phyloP scores from a whole-genome alignment of 2,797 vertebrate species.

The Gymnopithys bicolor region DNA sequence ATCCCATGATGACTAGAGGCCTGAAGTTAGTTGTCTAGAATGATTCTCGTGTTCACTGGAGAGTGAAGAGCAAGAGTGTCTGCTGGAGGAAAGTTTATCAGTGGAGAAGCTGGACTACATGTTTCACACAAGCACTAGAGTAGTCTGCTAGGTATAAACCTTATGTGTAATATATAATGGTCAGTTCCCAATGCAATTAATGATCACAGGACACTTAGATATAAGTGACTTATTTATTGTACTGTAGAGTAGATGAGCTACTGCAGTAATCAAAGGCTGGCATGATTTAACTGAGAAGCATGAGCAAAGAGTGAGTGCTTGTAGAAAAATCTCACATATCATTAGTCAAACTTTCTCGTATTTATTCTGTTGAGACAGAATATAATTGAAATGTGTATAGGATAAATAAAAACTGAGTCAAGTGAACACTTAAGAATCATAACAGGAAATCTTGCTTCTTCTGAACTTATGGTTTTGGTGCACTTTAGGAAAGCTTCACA shows the following conservation, averaged over 20 bases:
- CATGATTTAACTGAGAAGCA: not conserved
- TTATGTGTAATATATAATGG: not conserved
- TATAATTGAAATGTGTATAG: not conserved
- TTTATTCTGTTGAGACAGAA: not conserved
- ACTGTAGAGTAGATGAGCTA: not conserved
- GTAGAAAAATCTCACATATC: not conserved
- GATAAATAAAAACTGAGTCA: not conserved
- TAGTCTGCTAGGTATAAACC: not conserved
- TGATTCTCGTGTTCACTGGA: not conserved
- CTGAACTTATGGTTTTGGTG: not conserved
- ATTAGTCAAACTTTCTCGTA: not conserved
- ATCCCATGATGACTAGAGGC: not conserved
- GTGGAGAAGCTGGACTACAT: not conserved
- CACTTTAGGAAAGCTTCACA: not conserved
- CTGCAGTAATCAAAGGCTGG: not conserved
- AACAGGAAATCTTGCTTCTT: not conserved
- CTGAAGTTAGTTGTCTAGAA: not conserved
- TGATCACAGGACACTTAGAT: not conserved
- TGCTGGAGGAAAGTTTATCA: not conserved
- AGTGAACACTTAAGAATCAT: not conserved
- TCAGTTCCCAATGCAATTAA: slow-evolving; percentile 4
- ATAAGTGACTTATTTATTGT: not conserved
- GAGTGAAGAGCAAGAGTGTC: not conserved
- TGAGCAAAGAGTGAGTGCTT: not conserved
- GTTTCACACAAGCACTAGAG: not conserved